These are phyloP conservation scores for Gorsachius magnificus DNA, from an alignment of 2,797 vertebrate genomes.

Conservation along the genomic window DNA sequence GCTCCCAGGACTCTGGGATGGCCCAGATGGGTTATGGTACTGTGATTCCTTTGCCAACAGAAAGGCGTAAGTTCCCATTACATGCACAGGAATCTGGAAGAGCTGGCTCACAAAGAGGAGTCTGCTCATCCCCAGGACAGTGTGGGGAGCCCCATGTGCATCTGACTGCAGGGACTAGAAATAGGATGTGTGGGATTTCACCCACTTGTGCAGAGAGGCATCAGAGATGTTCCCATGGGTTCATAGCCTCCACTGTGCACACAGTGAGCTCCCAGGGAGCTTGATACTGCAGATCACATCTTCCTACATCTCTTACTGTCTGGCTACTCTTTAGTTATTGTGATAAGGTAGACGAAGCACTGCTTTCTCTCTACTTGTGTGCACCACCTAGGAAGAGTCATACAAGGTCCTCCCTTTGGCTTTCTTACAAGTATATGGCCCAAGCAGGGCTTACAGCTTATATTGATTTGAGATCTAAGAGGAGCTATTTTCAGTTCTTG, in stretches of 20 bases:
- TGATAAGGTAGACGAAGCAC: background rate
- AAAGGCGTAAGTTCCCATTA: background rate
- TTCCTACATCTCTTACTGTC: background rate
- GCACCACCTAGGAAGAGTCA: background rate
- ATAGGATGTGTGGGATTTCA: background rate
- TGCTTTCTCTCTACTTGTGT: background rate
- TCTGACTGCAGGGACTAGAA: background rate
- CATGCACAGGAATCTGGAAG: background rate
- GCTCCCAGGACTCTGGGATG: background rate
- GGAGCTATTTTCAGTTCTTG: background rate
- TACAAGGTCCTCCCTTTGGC: background rate
- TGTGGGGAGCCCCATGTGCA: background rate
- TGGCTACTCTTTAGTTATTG: background rate
- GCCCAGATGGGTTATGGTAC: fast-evolving
- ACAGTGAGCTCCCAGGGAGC: background rate
- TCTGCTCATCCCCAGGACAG: background rate
- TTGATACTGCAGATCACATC: background rate
- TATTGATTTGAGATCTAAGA: background rate
- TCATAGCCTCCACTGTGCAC: background rate
- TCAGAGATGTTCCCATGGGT: background rate
- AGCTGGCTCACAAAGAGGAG: background rate
- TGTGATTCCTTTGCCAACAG: background rate
- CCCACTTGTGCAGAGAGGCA: background rate
- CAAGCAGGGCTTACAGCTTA: background rate
- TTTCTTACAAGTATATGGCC: background rate